A percentile compares a stretch with the other conserved stretches of the same genome.
Evolutionary conservation across 1,140 invertebrate genomes (phyloP).

Genomic region (Drosophila bocki): DNA sequence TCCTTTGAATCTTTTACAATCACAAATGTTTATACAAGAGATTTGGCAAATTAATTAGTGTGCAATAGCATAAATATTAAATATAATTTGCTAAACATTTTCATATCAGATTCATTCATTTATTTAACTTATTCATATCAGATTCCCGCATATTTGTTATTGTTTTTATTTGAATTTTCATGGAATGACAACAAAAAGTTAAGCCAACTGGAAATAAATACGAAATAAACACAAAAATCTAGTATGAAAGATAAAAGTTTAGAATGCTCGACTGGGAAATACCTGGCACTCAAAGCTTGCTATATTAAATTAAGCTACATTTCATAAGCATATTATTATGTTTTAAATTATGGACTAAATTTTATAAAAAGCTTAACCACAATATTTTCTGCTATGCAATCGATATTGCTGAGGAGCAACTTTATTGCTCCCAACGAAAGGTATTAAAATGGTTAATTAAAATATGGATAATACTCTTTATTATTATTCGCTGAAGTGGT

Average conservation of each 20-base stretch:
- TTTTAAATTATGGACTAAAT: neutral
- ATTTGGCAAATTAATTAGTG: neutral
- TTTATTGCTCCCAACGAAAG: neutral
- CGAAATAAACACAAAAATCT: neutral
- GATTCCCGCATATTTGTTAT: conserved; percentile 7
- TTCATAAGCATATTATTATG: neutral
- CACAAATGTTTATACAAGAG: neutral
- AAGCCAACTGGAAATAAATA: conserved; percentile 15
- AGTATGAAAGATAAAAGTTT: neutral
- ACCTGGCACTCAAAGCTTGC: neutral
- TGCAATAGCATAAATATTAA: neutral
- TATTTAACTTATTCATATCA: neutral
- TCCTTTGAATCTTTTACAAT: neutral
- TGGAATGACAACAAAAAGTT: neutral
- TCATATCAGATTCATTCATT: conserved; percentile 1
- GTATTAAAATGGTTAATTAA: neutral
- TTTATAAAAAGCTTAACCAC: neutral
- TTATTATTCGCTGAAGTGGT: conserved; percentile 2
- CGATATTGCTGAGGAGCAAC: neutral
- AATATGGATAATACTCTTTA: neutral
- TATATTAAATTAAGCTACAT: neutral
- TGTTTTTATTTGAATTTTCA: conserved; percentile 11
- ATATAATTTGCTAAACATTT: conserved; percentile 6
- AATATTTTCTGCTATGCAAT: no score
- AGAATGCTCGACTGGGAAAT: neutral